Percentiles rank a stretch among this genome's conserved stretches.
Evolutionary conservation across 2,113 vertebrate species (phyloP).

Genomic region (Atractosteus spatula): DNA sequence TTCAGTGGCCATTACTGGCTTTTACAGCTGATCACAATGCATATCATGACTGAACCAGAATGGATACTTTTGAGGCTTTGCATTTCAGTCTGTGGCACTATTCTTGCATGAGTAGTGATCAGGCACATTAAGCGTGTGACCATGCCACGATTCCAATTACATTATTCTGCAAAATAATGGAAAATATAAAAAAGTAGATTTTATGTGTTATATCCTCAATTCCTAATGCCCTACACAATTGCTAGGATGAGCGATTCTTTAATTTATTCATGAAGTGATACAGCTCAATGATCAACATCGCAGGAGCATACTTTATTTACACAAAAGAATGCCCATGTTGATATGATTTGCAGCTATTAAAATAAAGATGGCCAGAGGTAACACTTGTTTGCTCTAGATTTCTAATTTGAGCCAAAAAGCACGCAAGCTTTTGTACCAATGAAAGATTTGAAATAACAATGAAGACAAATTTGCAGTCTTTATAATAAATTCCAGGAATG

Average conservation of each 20-base stretch:
- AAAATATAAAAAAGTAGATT: too few relatives aligned
- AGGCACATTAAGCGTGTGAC: too few relatives aligned
- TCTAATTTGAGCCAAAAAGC: slow-evolving; percentile 11
- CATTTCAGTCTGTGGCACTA: slow-evolving; percentile 38
- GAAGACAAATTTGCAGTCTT: slow-evolving; percentile 22
- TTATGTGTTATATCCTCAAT: too few relatives aligned
- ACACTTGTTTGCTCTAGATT: not conserved
- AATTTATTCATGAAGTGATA: too few relatives aligned
- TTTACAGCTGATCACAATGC: slow-evolving; percentile 53
- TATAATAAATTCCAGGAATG: slow-evolving; percentile 19
- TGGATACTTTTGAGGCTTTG: slow-evolving; percentile 50
- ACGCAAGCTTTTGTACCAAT: slow-evolving; percentile 26
- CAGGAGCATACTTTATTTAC: not conserved
- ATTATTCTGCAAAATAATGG: too few relatives aligned
- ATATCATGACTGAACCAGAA: slow-evolving; percentile 59
- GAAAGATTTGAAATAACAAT: slow-evolving; percentile 30
- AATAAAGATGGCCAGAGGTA: slow-evolving; percentile 17
- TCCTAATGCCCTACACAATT: too few relatives aligned
- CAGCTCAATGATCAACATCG: too few relatives aligned
- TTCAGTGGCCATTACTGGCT: slow-evolving; percentile 58
- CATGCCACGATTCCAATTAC: too few relatives aligned
- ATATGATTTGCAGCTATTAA: slow-evolving; percentile 18
- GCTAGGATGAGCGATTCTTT: too few relatives aligned
- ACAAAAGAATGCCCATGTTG: slow-evolving; percentile 8
- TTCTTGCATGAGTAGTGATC: too few relatives aligned